phyloP scores from a whole-genome alignment of 2,888 invertebrate species.

The Digitonthophagus gazella region DNA sequence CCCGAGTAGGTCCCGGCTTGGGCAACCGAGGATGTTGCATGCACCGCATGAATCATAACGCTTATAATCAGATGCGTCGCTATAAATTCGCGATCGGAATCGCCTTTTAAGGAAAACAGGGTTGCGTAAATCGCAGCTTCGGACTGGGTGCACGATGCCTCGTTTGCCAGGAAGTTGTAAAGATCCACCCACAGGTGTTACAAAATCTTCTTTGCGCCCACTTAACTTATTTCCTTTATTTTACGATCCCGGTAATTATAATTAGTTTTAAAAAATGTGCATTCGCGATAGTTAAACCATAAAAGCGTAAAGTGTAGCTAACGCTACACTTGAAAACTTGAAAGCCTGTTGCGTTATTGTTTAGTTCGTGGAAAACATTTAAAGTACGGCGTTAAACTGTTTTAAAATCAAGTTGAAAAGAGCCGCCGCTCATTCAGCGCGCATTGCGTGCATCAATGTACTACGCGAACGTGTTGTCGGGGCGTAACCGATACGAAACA shows the following conservation, averaged over 20 bases:
- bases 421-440: not conserved
- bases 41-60: slow-evolving; percentile 29
- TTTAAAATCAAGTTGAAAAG: not conserved
- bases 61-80: slow-evolving; percentile 32
- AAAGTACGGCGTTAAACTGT: not conserved
- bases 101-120: slow-evolving; percentile 30
- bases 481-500: slow-evolving; percentile 5
- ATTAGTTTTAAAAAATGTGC: no score
- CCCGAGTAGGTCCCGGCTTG: slow-evolving; percentile 28
- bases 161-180: not conserved
- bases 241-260: not conserved
- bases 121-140: slow-evolving; percentile 23
- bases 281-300: not conserved
- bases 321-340: not conserved
- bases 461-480: not conserved
- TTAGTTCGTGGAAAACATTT: slow-evolving; percentile 1
- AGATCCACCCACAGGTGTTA: not conserved
- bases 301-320: not conserved
- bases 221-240: not conserved
- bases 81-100: slow-evolving; percentile 31
- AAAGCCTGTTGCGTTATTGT: not conserved
- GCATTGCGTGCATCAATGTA: slow-evolving; percentile 5
- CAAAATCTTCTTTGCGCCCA: not conserved
- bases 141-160: not conserved
- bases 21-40: slow-evolving; percentile 32